Conservation (phyloP, 2,888 invertebrate species). For the Pocota personata region DNA sequence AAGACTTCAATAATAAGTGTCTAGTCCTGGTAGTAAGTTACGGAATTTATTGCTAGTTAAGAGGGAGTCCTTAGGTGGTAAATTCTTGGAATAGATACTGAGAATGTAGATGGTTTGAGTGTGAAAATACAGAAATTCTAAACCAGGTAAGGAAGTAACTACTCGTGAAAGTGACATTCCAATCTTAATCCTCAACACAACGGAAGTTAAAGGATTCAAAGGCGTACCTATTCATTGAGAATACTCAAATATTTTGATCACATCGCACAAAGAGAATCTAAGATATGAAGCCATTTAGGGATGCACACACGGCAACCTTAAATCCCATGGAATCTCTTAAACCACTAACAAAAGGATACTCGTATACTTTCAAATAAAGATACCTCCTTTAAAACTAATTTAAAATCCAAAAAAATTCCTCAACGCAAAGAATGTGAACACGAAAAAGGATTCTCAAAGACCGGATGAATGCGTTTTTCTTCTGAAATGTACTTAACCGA, state of each 20-base stretch:
- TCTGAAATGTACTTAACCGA: constrained; percentile 27
- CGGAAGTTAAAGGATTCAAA: background rate
- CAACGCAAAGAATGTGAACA: background rate
- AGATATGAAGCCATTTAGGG: constrained; percentile 28
- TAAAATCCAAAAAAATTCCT: background rate
- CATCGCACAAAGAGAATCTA: constrained; percentile 2
- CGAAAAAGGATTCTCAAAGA: constrained; percentile 18
- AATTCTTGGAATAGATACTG: background rate
- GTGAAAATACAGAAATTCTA: background rate
- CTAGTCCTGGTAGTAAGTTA: background rate
- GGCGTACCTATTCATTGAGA: background rate
- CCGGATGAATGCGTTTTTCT: constrained; percentile 47
- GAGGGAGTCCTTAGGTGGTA: background rate
- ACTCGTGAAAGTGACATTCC: too few species aligned
- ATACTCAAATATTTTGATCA: constrained; percentile 45
- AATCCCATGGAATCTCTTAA: constrained; percentile 27
- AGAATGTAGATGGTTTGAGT: background rate
- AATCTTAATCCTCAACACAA: background rate
- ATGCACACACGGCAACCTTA: constrained; percentile 16
- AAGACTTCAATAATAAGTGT: background rate
- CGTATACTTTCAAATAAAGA: background rate
- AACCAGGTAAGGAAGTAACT: too few species aligned
- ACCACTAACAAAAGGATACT: background rate
- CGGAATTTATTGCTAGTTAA: background rate
- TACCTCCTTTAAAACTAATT: constrained; percentile 35